Percentiles rank a stretch among this genome's conserved stretches.
Conservation (phyloP, 2,113 vertebrate species). For the Plectropomus leopardus region DNA sequence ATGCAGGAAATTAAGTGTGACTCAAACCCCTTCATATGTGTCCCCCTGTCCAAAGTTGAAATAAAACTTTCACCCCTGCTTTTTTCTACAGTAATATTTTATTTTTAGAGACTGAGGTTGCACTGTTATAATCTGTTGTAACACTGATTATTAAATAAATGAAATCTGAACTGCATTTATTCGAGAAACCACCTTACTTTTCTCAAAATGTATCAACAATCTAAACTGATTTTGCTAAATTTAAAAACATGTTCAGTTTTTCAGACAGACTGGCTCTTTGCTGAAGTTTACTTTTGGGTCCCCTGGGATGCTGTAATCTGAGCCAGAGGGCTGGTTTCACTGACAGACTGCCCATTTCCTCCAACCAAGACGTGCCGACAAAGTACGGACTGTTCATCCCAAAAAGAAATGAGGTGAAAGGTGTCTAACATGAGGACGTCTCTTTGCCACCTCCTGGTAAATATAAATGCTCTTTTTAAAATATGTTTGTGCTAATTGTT, state of each 20-base stretch:
- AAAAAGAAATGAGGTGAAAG: constrained; percentile 60
- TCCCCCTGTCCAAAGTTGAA: too few relatives aligned
- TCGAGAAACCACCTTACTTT: neutral
- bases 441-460: constrained; percentile 39
- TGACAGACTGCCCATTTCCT: constrained; percentile 62
- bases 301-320: constrained; percentile 53
- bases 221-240: neutral
- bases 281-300: neutral
- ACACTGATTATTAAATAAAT: neutral
- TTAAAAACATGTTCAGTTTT: neutral
- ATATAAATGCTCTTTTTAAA: neutral
- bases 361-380: constrained; percentile 32
- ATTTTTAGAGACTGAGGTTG: neutral
- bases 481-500: neutral
- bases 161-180: neutral
- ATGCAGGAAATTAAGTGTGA: too few relatives aligned
- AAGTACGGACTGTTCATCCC: constrained; percentile 55
- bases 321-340: constrained; percentile 46
- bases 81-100: neutral
- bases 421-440: constrained; percentile 34
- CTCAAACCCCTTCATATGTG: too few relatives aligned
- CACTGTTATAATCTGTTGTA: neutral
- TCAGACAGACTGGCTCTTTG: neutral
- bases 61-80: too few relatives aligned
- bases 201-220: neutral